Conservation (phyloP, 2,888 invertebrate genomes). For the Lycophotia porphyrea region DNA sequence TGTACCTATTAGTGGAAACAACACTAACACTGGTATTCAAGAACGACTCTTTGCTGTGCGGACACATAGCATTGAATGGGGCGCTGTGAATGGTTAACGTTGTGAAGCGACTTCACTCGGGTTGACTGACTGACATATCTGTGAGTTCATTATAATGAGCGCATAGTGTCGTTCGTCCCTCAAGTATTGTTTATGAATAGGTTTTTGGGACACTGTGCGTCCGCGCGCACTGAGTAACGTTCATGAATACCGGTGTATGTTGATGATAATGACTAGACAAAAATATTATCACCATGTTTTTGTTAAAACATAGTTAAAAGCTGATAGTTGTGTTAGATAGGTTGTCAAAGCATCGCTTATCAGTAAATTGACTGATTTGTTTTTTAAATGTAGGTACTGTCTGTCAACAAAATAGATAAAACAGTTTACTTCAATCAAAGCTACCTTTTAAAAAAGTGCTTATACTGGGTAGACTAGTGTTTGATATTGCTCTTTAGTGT, state of each 20-base stretch:
- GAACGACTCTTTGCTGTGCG: too few species aligned
- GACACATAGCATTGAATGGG: too few species aligned
- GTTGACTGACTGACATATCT: too few species aligned
- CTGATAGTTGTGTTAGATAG: conserved; percentile 43
- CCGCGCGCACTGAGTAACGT: too few species aligned
- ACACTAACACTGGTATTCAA: too few species aligned
- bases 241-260: too few species aligned
- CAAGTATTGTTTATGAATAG: too few species aligned
- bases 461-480: neutral
- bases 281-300: neutral
- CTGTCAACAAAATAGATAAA: conserved; percentile 11
- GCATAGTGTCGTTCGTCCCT: too few species aligned
- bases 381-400: neutral
- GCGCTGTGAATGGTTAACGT: too few species aligned
- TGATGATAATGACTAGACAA: conserved; percentile 9
- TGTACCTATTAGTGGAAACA: neutral
- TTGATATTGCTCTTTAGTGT: neutral
- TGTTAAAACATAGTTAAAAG: conserved; percentile 44
- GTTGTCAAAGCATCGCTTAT: conserved; percentile 25
- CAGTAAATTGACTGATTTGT: conserved; percentile 30
- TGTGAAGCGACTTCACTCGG: too few species aligned
- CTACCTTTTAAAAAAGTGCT: conserved; percentile 7
- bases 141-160: too few species aligned
- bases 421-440: conserved; percentile 1
- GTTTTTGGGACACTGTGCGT: too few species aligned